A percentile compares a stretch with the other conserved stretches of the same genome.
Conservation (phyloP, 2,888 invertebrate species). For the Ariolimax columbianus region DNA sequence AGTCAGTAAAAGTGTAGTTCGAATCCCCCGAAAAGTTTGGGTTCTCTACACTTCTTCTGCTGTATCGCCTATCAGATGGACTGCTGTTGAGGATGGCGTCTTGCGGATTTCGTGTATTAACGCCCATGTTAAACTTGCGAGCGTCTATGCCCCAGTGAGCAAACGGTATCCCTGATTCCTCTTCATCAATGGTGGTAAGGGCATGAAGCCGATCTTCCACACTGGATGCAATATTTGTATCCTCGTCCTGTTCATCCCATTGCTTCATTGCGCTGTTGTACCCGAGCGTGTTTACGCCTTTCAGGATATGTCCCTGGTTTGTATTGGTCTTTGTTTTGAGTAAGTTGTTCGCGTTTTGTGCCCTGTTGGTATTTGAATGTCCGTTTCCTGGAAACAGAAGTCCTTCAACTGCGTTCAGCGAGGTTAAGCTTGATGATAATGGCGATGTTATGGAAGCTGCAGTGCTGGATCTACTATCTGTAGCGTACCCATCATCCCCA, state of each 20-base stretch:
- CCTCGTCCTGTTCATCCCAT: constrained; percentile 57
- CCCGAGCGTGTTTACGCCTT: not conserved
- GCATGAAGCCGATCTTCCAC: constrained; percentile 67
- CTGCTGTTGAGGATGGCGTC: not conserved
- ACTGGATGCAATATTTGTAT: constrained; percentile 57
- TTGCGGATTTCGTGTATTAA: too few species aligned
- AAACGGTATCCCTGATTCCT: constrained; percentile 47
- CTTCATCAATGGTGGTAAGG: constrained; percentile 71
- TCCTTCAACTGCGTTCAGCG: constrained; percentile 57
- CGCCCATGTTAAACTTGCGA: not conserved
- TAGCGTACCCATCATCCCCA: constrained; percentile 70
- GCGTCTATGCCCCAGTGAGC: not conserved
- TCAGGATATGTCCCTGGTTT: not conserved
- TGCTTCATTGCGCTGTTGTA: constrained; percentile 52
- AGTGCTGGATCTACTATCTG: constrained; percentile 68
- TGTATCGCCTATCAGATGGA: not conserved
- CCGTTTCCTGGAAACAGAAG: constrained; percentile 8
- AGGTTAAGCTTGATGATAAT: constrained; percentile 66
- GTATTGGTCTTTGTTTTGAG: not conserved
- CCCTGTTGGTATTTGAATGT: not conserved
- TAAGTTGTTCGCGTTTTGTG: not conserved
- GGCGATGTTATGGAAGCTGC: constrained; percentile 64
- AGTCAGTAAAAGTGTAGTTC: not conserved
- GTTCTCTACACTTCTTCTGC: constrained; percentile 21
- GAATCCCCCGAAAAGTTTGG: not conserved